Percentiles rank a stretch among this genome's conserved stretches.
These are phyloP conservation scores for Sarotherodon lohbergeri DNA, from an alignment of 2,113 vertebrate genomes.

Conservation along the genomic window DNA sequence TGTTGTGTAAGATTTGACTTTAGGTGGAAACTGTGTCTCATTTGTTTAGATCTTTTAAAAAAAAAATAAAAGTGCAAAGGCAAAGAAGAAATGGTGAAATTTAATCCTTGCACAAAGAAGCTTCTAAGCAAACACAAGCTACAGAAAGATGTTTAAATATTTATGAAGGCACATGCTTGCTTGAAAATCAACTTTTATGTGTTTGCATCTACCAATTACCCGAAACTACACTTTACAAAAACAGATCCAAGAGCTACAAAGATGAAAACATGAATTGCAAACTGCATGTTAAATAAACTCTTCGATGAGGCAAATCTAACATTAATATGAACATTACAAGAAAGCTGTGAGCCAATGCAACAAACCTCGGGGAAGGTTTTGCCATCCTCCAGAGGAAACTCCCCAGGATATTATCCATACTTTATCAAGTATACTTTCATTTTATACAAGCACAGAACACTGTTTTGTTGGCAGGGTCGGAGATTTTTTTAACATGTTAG, in stretches of 20 bases:
- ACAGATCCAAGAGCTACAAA: neutral
- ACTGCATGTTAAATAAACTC: neutral
- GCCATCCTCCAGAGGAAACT: neutral
- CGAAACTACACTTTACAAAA: neutral
- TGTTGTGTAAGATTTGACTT: neutral
- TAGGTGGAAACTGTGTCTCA: neutral
- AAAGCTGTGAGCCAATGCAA: neutral
- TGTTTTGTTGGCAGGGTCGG: neutral
- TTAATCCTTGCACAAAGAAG: conserved; percentile 38
- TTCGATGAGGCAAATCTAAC: neutral
- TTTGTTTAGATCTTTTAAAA: neutral
- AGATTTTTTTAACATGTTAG: neutral
- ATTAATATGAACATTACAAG: neutral
- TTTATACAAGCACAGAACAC: neutral
- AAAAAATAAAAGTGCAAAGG: neutral
- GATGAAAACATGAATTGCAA: neutral
- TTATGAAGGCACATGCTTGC: conserved; percentile 36
- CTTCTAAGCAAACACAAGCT: conserved; percentile 19
- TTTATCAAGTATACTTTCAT: neutral
- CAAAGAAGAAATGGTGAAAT: conserved; percentile 50
- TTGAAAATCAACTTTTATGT: conserved; percentile 34
- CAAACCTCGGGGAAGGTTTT: neutral
- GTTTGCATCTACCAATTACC: neutral
- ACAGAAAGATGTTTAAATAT: conserved; percentile 60
- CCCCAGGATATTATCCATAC: neutral